phyloP scores from a whole-genome alignment of 2,113 vertebrate genomes.

The Gymnarchus niloticus region DNA sequence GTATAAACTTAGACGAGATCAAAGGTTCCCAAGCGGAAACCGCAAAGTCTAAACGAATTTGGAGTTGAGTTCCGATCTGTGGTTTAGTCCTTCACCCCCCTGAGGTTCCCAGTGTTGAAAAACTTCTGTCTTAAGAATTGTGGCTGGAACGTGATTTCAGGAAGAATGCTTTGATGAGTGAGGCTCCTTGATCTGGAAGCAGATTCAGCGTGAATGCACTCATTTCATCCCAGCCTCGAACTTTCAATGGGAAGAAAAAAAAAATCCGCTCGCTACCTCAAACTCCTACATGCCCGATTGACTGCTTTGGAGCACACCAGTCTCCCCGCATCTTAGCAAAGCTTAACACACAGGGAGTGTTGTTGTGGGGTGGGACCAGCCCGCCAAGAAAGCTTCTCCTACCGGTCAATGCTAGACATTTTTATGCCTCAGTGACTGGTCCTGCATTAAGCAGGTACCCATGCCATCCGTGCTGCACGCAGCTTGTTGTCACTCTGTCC shows the following conservation, averaged over 20 bases:
- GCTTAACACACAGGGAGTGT: neutral
- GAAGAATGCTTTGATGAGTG: slow-evolving; percentile 41
- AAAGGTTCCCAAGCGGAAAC: neutral
- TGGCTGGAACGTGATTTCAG: slow-evolving; percentile 27
- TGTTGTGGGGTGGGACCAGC: neutral
- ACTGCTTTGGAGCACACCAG: neutral
- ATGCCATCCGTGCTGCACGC: neutral
- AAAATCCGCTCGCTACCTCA: neutral
- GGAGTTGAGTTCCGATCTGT: too few species aligned
- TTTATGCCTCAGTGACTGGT: neutral
- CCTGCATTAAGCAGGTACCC: neutral
- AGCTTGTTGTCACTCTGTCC: neutral
- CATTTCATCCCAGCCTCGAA: neutral
- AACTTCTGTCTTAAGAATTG: slow-evolving; percentile 19
- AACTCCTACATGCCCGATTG: neutral
- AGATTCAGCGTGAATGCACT: slow-evolving; percentile 22
- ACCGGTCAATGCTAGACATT: neutral
- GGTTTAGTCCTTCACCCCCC: neutral
- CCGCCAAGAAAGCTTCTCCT: neutral
- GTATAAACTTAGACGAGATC: neutral
- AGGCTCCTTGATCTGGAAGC: slow-evolving; percentile 26
- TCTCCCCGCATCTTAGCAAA: neutral
- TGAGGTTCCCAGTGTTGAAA: neutral
- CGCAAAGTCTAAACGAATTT: neutral
- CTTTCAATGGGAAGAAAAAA: neutral